These are phyloP conservation scores for Paelopatides confundens DNA, from an alignment of 53 echinoderm and acorn worm species.

Conservation along the genomic window DNA sequence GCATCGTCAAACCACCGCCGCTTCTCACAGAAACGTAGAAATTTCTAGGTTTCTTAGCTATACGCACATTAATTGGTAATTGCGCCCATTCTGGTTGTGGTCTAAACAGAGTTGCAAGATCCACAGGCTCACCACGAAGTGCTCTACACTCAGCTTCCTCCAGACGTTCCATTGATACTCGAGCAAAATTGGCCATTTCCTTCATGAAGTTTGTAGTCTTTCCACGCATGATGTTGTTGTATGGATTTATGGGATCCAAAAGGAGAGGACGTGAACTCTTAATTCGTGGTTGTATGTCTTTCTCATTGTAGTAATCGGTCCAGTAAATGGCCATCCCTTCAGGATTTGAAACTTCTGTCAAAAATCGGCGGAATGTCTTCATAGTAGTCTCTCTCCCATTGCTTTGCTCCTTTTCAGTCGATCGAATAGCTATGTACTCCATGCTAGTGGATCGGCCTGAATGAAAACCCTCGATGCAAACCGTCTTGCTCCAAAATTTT, in stretches of 20 bases:
- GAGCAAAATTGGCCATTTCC: not conserved
- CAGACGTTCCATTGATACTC: not conserved
- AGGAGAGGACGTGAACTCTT: slow-evolving; percentile 7
- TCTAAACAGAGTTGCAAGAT: not conserved
- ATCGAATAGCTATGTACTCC: slow-evolving; percentile 25
- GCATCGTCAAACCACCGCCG: not conserved
- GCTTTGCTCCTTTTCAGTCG: not conserved
- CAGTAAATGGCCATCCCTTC: not conserved
- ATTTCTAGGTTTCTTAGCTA: not conserved
- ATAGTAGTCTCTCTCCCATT: not conserved
- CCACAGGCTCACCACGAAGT: no score
- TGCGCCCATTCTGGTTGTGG: not conserved
- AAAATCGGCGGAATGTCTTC: not conserved
- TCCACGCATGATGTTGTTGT: not conserved
- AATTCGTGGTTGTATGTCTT: not conserved
- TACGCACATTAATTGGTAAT: no score
- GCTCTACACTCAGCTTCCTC: not conserved
- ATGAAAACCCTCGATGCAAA: slow-evolving; percentile 13
- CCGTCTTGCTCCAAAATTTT: slow-evolving; percentile 42
- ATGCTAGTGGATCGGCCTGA: slow-evolving; percentile 4
- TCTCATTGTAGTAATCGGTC: slow-evolving; percentile 3
- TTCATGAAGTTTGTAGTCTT: not conserved
- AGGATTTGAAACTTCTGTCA: not conserved
- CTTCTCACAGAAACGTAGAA: not conserved
- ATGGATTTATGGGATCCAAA: slow-evolving; percentile 30